Percentiles rank a stretch among this genome's conserved stretches.
These are phyloP conservation scores for Brachionus angularis DNA, from an alignment of 1,140 invertebrate species.

Conservation along the genomic window DNA sequence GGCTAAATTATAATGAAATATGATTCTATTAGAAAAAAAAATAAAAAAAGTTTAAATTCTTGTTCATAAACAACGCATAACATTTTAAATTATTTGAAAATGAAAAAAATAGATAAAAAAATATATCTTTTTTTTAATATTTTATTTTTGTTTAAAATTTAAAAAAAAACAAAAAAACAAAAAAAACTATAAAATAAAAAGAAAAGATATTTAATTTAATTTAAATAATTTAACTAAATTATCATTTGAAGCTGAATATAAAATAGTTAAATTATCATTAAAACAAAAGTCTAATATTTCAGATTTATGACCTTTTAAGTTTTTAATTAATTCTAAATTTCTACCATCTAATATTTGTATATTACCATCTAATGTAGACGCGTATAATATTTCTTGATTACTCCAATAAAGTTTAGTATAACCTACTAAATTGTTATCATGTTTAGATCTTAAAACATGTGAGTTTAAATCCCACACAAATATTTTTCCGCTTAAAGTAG, in stretches of 20 bases:
- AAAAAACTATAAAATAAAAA: no score
- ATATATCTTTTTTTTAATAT: no score
- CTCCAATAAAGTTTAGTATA: conserved; percentile 22
- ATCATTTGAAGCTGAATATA: conserved; percentile 39
- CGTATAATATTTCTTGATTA: conserved; percentile 7
- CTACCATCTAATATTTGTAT: conserved; percentile 25
- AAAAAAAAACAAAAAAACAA: no score
- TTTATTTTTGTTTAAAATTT: no score
- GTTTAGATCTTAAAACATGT: conserved; percentile 6
- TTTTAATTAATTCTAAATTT: conserved; percentile 36
- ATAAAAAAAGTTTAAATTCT: no score
- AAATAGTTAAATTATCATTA: conserved; percentile 23
- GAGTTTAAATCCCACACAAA: conserved; percentile 32
- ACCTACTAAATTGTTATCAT: conserved; percentile 16
- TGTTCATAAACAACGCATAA: no score
- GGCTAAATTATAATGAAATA: no score
- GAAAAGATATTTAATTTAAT: not conserved
- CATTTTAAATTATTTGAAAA: no score
- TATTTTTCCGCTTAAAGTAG: conserved; percentile 32
- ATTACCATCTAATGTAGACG: not conserved
- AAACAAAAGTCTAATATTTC: conserved; percentile 37
- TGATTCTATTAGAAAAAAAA: no score
- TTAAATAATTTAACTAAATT: conserved; percentile 41
- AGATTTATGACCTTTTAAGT: conserved; percentile 12
- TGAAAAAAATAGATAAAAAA: no score